Conservation (phyloP, 1,140 invertebrate species). For the Papilio polyxenes region DNA sequence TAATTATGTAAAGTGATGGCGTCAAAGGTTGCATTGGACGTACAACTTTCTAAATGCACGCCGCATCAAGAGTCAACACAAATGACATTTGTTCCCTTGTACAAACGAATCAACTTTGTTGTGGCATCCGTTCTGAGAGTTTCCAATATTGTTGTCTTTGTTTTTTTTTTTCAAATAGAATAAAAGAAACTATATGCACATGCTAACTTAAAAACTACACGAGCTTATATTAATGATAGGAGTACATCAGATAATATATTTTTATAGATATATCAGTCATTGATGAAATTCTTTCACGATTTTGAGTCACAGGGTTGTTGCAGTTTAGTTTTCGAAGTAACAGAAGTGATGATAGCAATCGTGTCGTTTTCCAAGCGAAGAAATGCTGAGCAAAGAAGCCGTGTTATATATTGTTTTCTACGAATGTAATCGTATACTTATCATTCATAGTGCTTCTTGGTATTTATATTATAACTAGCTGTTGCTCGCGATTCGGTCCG, state of each 20-base stretch:
- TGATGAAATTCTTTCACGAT: neutral
- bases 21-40: neutral
- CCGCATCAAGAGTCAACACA: conserved; percentile 5
- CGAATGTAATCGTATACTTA: neutral
- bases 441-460: neutral
- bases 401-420: neutral
- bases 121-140: neutral
- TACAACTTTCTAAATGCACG: conserved; percentile 18
- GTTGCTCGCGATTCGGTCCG: no score
- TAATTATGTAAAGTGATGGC: conserved; percentile 1
- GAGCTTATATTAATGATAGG: neutral
- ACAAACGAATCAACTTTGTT: neutral
- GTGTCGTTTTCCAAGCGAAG: neutral
- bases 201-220: neutral
- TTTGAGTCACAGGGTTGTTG: neutral
- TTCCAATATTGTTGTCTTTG: no score
- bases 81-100: neutral
- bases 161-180: no score
- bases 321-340: neutral
- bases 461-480: no score
- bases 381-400: neutral
- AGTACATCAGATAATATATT: no score
- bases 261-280: neutral
- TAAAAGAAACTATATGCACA: no score
- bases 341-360: neutral